Evolutionary conservation across 2,888 invertebrate genomes (phyloP), one percentile per base, ranked within the genome.

Genomic region (Polia nebulosa): DNA sequence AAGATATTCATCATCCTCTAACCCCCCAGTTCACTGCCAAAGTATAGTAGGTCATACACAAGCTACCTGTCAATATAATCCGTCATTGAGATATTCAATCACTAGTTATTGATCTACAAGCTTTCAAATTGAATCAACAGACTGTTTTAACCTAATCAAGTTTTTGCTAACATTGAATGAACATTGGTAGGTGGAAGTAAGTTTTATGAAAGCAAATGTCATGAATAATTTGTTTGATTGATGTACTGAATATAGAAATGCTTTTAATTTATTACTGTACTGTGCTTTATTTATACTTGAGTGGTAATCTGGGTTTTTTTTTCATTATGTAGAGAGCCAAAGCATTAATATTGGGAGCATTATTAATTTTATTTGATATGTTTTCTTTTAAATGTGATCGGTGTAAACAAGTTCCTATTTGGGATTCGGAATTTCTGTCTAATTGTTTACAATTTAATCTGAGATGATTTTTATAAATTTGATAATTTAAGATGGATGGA

Each of bases 191-290:
- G 70, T 72, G 17, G 49, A 68, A 58, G 56, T 79, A 69, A 61
- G 47, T 76, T 72, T 44, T 73, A 52, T 70, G 62, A 78, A 83
- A 78, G 74, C 65, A 74, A 55, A 45, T 80, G 81, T 81, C 81
- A 39, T 20, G 41, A 68, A 55, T 44, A 39, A 75, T 81, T 80
- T 68, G 20, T 8, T 47, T 56, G 61, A 70, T 80, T 80, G 78
- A 81, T 77, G 49, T 17, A 44, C 51, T 15, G 34, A 29, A 60
- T 39, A 27, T 39, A 27, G 25, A 61, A 47, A 34, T 44, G 11
- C 0, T 41, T 55, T 75, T 36, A 49, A 41, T 75, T 53, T 55
- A 36, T 47, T 27, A 58, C 13, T 47, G 41, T 41, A 11, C 17
- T 53, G 17, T 45, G 8, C 73, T 53, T 68, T 58, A 25, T 67